Evolutionary conservation across 2,797 vertebrate genomes (phyloP), one percentile per base, ranked within the genome.

Genomic region (Xerus rutilus): DNA sequence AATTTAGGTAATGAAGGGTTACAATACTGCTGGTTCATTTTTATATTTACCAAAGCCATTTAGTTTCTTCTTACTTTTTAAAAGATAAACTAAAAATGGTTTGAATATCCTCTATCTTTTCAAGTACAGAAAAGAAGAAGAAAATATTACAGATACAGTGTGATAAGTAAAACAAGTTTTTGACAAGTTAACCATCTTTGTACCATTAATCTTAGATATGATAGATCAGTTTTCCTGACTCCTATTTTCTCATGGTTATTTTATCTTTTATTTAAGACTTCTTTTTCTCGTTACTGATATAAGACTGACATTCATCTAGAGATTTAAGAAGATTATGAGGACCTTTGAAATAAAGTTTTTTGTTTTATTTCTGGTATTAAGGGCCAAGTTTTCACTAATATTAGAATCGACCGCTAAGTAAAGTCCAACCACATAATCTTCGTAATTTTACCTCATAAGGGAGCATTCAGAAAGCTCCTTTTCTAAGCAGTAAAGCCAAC

Each of bases 141-240:
- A 90, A 95, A 98, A 97, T 86, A 96, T 95, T 92, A 83, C 39
- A 96, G 89, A 96, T 96, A 70, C 57, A 89, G 59, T 91, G 92
- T 86, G 89, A 96, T 97, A 98, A 97, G 89, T 96, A 98, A 93
- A 97, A 96, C 86, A 95, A 93, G 83, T 92, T 95, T 97, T 89
- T 94, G 81, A 70, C 95, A 97, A 98, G 97, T 97, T 97, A 98
- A 98, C 97, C 97, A 97, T 89, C 87, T 94, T 62, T 77, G 82
- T 92, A 94, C 69, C 97, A 97, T 94, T 97, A 84, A 45, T 89
- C 76, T 91, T 85, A 86, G 23, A 96, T 86, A 83, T 95, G 96
- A 97, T 87, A 97, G 0, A 86, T 69, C 92, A 86, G 79, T 96
- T 98, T 95, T 93, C 70, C 91, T 93, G 95, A 93, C 64, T 96